These are phyloP conservation scores for Lordiphosa andalusiaca DNA, from an alignment of 2,888 invertebrate genomes.

Conservation along the genomic window DNA sequence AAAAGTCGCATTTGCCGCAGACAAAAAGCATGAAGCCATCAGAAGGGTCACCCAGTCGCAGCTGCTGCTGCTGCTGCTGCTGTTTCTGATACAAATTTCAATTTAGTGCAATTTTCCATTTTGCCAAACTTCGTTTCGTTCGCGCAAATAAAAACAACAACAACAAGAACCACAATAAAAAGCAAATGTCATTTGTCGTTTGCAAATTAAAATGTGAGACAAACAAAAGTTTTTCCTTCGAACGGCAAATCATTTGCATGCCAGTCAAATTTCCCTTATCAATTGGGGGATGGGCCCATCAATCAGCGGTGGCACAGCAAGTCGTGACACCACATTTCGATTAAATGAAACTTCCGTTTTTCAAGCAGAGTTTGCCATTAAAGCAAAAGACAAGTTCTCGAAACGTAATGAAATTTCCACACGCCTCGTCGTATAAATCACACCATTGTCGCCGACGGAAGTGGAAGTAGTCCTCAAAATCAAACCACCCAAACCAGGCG, in stretches of 20 bases:
- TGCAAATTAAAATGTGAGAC: slow-evolving; percentile 50
- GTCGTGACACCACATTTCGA: slow-evolving; percentile 60
- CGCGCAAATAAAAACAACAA: slow-evolving; percentile 15
- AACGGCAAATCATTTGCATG: slow-evolving; percentile 27
- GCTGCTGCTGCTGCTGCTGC: slow-evolving; percentile 30
- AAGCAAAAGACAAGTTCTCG: slow-evolving; percentile 25
- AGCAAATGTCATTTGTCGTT: slow-evolving; percentile 55
- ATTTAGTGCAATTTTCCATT: slow-evolving; percentile 44
- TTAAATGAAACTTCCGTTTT: slow-evolving; percentile 68
- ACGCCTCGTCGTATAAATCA: slow-evolving; percentile 59
- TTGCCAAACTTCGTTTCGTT: slow-evolving; percentile 24
- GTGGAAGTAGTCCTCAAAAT: slow-evolving; percentile 57
- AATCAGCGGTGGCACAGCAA: slow-evolving; percentile 50
- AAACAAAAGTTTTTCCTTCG: slow-evolving; percentile 10
- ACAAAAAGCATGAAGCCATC: slow-evolving; percentile 11
- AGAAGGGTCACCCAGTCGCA: slow-evolving; percentile 34
- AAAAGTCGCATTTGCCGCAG: slow-evolving; percentile 13
- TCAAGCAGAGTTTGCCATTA: slow-evolving; percentile 17
- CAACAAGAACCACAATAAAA: slow-evolving; percentile 40
- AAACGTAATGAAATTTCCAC: slow-evolving; percentile 65
- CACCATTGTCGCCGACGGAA: slow-evolving; percentile 66
- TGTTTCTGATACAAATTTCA: slow-evolving; percentile 45
- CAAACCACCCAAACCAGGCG: slow-evolving; percentile 22
- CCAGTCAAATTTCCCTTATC: slow-evolving; percentile 18
- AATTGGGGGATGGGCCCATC: slow-evolving; percentile 47